Percentiles rank a stretch among this genome's conserved stretches.
Conservation (phyloP, 2,888 invertebrate species). For the Scaeva pyrastri region DNA sequence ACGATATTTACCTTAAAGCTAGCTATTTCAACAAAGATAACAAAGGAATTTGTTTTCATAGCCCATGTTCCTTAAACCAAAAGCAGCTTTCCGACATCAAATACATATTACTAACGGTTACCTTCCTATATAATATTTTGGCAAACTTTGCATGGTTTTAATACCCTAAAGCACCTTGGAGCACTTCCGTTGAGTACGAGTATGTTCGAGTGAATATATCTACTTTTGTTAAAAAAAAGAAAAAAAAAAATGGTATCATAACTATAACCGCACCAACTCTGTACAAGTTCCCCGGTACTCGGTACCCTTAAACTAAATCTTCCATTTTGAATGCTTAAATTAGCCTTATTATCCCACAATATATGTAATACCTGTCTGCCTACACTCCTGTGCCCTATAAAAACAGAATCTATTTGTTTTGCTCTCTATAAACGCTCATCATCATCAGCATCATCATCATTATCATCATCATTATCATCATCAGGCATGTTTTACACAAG, state of each 20-base stretch:
- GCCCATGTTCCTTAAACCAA: background rate
- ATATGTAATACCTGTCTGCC: background rate
- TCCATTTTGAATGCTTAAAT: conserved; percentile 39
- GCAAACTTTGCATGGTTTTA: conserved; percentile 17
- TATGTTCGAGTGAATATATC: background rate
- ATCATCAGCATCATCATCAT: background rate
- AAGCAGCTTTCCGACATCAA: conserved; percentile 23
- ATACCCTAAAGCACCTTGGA: conserved; percentile 14
- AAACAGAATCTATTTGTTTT: conserved; percentile 21
- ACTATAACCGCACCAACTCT: conserved; percentile 37
- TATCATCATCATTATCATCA: conserved; percentile 7
- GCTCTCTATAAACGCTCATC: conserved; percentile 12
- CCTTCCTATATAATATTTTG: background rate
- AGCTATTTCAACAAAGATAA: conserved; percentile 36
- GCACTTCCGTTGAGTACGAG: background rate
- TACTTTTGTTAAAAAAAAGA: background rate
- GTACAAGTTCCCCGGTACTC: background rate
- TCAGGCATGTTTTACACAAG: background rate
- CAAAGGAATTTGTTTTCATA: conserved; percentile 36
- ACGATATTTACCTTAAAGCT: conserved; percentile 28
- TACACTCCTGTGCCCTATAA: background rate
- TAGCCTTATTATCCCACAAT: conserved; percentile 43
- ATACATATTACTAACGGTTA: conserved; percentile 28
- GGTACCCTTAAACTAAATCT: conserved; percentile 48
- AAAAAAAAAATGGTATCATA: background rate